Evolutionary conservation across 2,113 vertebrate genomes (phyloP).

Genomic region (Callaeas wilsoni): DNA sequence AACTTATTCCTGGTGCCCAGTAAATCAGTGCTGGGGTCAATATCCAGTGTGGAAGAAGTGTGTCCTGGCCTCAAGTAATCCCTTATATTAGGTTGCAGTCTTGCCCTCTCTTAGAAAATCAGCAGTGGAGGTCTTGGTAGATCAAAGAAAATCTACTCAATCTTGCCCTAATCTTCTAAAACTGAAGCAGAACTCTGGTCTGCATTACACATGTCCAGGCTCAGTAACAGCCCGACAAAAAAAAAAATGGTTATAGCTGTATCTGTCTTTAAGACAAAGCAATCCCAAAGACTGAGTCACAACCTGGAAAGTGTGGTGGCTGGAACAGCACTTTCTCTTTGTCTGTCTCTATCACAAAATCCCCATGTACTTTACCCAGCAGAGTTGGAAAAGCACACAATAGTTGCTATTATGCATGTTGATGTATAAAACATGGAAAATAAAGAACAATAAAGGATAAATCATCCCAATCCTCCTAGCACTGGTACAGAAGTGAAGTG

Average conservation of each 20-base stretch:
- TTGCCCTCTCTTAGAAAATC: background rate
- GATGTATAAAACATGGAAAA: background rate
- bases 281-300: background rate
- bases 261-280: background rate
- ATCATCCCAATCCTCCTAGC: background rate
- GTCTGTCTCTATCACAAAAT: background rate
- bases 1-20: background rate
- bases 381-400: background rate
- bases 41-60: background rate
- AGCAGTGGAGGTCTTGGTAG: background rate
- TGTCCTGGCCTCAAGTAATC: background rate
- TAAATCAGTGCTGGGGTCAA: background rate
- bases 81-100: background rate
- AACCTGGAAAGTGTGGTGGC: background rate
- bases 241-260: background rate
- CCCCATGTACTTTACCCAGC: background rate
- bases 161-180: background rate
- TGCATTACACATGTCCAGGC: background rate
- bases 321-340: background rate
- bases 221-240: background rate
- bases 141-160: background rate
- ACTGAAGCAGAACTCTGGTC: background rate
- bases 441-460: background rate
- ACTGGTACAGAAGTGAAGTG: background rate
- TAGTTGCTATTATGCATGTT: background rate